These are phyloP conservation scores for Neolamprologus sp. DNA, from an alignment of 2,113 vertebrate species.

Conservation along the genomic window DNA sequence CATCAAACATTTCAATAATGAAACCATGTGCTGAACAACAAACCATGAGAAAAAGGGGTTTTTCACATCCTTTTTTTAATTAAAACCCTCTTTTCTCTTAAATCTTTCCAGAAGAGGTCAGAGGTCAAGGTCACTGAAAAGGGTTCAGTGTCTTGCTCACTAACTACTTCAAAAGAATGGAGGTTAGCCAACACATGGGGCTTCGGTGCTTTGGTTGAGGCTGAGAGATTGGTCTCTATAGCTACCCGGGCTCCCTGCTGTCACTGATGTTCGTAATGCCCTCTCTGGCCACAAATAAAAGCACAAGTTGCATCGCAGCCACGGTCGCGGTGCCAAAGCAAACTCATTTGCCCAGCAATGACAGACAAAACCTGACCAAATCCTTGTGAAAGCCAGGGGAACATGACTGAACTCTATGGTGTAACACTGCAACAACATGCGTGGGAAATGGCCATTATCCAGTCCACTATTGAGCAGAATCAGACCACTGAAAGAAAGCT, in stretches of 20 bases:
- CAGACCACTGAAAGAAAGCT: not conserved
- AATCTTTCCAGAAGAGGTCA: not conserved
- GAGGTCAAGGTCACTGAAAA: not conserved
- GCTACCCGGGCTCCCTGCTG: not conserved
- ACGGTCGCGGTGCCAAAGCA: constrained; percentile 16
- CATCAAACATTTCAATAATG: not conserved
- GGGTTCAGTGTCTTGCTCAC: constrained; percentile 1
- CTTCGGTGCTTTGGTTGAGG: not conserved
- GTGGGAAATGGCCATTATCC: constrained; percentile 3
- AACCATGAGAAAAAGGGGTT: not conserved
- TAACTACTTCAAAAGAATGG: not conserved
- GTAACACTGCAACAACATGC: not conserved
- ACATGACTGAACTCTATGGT: not conserved
- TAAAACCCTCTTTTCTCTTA: not conserved
- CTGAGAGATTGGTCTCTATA: not conserved
- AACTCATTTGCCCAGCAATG: constrained; percentile 5
- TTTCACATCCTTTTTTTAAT: not conserved
- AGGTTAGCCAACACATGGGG: not conserved
- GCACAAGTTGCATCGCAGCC: constrained; percentile 10
- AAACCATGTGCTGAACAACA: not conserved
- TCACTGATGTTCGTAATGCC: not conserved
- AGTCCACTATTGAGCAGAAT: not conserved
- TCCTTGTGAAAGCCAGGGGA: constrained; percentile 12
- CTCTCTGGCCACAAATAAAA: constrained; percentile 38
- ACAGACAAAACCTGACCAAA: constrained; percentile 17